A percentile compares a stretch with the other conserved stretches of the same genome.
Conservation (phyloP, 2,888 invertebrate genomes). For the Acanthosepion esculentum region DNA sequence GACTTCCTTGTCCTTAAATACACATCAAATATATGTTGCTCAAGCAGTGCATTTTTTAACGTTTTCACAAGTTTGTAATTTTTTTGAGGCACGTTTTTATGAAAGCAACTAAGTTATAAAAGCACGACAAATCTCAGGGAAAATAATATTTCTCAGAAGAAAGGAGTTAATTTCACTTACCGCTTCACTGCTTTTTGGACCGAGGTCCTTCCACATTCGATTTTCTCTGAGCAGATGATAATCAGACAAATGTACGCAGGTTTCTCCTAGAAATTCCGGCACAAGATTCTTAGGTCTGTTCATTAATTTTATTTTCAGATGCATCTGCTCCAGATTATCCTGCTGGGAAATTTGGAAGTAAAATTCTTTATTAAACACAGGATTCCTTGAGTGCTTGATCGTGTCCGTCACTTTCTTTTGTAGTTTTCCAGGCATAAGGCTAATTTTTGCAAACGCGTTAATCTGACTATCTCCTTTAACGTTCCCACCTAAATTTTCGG, state of each 20-base stretch:
- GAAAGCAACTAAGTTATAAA: no score
- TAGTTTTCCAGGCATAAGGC: slow-evolving; percentile 75
- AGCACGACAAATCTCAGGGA: background rate
- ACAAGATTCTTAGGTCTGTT: slow-evolving; percentile 73
- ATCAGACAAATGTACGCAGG: slow-evolving; percentile 72
- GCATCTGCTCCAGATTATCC: slow-evolving; percentile 72
- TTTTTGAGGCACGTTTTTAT: no score
- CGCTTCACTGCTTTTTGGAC: slow-evolving; percentile 63
- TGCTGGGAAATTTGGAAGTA: slow-evolving; percentile 74
- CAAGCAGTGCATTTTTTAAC: no score
- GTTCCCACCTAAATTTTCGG: slow-evolving; percentile 72
- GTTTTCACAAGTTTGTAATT: no score
- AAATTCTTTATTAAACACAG: slow-evolving; percentile 75
- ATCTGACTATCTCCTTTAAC: slow-evolving; percentile 70
- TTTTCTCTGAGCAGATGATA: slow-evolving; percentile 75
- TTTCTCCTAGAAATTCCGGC: slow-evolving; percentile 74
- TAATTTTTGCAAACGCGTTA: slow-evolving; percentile 74
- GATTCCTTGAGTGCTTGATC: slow-evolving; percentile 73
- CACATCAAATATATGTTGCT: no score
- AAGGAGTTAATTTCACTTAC: slow-evolving; percentile 53
- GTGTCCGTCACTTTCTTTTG: slow-evolving; percentile 73
- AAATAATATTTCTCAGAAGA: background rate
- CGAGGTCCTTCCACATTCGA: slow-evolving; percentile 74
- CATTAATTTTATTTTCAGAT: slow-evolving; percentile 72
- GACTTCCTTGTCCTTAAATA: no score